Evolutionary conservation across 2,888 invertebrate species (phyloP).

Genomic region (Sinopyrophorus schimmeli): DNA sequence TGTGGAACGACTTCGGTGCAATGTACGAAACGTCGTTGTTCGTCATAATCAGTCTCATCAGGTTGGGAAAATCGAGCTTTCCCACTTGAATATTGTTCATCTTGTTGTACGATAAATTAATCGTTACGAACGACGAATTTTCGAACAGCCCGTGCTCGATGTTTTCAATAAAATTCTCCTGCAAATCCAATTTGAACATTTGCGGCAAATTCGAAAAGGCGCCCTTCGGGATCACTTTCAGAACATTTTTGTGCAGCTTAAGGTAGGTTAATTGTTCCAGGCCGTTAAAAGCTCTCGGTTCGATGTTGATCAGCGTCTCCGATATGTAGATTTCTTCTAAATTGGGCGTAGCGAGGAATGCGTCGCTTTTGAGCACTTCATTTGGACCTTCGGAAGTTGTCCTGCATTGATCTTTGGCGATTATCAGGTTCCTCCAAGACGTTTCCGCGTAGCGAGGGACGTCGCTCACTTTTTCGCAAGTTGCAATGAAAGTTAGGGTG

Average conservation of each 20-base stretch:
- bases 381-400: slow-evolving; percentile 1
- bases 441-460: slow-evolving; percentile 20
- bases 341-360: slow-evolving; percentile 20
- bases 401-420: slow-evolving; percentile 21
- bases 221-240: slow-evolving; percentile 19
- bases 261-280: slow-evolving; percentile 24
- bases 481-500: slow-evolving; percentile 24
- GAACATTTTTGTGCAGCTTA: slow-evolving; percentile 27
- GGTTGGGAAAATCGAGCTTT: slow-evolving; percentile 5
- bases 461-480: slow-evolving; percentile 29
- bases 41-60: slow-evolving; percentile 22
- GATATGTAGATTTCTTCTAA: slow-evolving; percentile 30
- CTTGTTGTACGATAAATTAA: slow-evolving; percentile 27
- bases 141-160: slow-evolving; percentile 22
- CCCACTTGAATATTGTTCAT: slow-evolving; percentile 25
- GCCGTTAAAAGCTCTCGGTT: slow-evolving; percentile 23
- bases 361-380: slow-evolving; percentile 16
- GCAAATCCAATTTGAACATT: slow-evolving; percentile 26
- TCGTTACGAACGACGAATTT: slow-evolving; percentile 15
- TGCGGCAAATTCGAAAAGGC: slow-evolving; percentile 24
- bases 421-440: slow-evolving; percentile 29
- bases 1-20: slow-evolving; percentile 21
- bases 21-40: slow-evolving; percentile 22
- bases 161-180: slow-evolving; percentile 26
- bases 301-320: slow-evolving; percentile 16